Percentiles rank a stretch among this genome's conserved stretches.
Conservation (phyloP, 2,113 vertebrate species). For the Trachemys scripta region DNA sequence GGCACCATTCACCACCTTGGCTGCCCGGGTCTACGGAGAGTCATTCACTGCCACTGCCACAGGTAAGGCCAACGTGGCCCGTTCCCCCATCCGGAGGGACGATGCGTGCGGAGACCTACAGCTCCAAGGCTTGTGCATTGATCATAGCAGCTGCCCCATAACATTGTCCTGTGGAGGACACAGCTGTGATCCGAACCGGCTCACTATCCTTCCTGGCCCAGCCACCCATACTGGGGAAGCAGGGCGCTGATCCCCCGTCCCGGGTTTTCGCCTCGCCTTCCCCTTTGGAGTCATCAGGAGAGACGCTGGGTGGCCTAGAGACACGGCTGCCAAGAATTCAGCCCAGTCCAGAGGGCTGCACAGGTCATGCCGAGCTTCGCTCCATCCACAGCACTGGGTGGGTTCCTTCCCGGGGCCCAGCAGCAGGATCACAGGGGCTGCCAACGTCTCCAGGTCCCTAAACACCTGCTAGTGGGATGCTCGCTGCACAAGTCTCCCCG, state of each 20-base stretch:
- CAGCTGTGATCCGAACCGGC: background rate
- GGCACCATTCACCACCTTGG: slow-evolving; percentile 52
- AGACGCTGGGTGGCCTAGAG: background rate
- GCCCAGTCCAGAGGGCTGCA: background rate
- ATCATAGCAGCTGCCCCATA: accelerated
- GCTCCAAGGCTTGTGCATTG: background rate
- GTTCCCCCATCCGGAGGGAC: background rate
- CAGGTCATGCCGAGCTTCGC: background rate
- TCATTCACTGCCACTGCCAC: slow-evolving; percentile 62
- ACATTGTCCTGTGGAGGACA: background rate
- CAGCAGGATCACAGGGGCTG: background rate
- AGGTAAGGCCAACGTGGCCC: slow-evolving; percentile 61
- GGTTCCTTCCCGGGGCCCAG: no score
- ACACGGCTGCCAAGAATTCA: background rate
- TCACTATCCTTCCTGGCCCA: background rate
- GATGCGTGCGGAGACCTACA: background rate
- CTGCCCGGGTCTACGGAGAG: slow-evolving; percentile 38
- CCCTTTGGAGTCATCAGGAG: background rate
- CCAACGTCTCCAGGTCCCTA: background rate
- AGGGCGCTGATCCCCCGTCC: background rate
- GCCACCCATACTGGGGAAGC: background rate
- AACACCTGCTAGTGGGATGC: no score
- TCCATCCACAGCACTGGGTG: background rate
- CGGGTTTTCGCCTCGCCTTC: background rate
- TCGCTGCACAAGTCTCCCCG: background rate